Evolutionary conservation across 2,113 vertebrate species (phyloP), one percentile per base, ranked within the genome.

Genomic region (Cavia porcellus): DNA sequence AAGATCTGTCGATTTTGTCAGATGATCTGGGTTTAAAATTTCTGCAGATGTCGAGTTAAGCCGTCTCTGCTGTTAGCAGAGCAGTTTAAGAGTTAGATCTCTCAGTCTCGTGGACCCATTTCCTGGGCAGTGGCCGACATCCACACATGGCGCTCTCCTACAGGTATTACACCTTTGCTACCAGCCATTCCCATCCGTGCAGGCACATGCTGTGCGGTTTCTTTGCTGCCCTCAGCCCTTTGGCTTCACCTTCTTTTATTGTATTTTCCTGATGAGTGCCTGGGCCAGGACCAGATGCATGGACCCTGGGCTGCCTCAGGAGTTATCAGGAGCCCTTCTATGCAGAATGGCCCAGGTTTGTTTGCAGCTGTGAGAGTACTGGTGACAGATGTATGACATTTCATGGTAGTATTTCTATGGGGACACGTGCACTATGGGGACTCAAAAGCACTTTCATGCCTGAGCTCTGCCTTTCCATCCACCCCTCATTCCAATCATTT

Each of bases 1-100:
- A 96, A 97, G 96, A 96, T 96, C 96, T 97, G 77, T 97, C 95
- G 92, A 70, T 96, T 95, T 98, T 97, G 92, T 97, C 95, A 96
- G 85, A 86, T 97, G 92, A 97, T 97, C 97, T 97, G 42, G n/a
- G 88, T 96, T 98, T 93, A 90, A 90, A 92, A 72, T 96, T 97
- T 92, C 83, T 96, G 68, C 96, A 97, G 95, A 97, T 97, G 96
- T 96, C 90, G 85, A 96, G 95, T 96, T 96, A 90, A 90, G 59
- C 94, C 90, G 80, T 94, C 87, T 95, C 92, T 97, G 38, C 90
- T 96, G 70, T 96, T 98, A 96, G 92, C 85, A 96, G 87, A 97
- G 17, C 24, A 88, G 86, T 92, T 95, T 97, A 95, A 79, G 95
- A 97, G 47, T 90, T 97, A 79, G 11, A 28, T 97, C 5, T 66